Conservation (phyloP, 2,888 invertebrate genomes). For the Liodrosophila aerea region DNA sequence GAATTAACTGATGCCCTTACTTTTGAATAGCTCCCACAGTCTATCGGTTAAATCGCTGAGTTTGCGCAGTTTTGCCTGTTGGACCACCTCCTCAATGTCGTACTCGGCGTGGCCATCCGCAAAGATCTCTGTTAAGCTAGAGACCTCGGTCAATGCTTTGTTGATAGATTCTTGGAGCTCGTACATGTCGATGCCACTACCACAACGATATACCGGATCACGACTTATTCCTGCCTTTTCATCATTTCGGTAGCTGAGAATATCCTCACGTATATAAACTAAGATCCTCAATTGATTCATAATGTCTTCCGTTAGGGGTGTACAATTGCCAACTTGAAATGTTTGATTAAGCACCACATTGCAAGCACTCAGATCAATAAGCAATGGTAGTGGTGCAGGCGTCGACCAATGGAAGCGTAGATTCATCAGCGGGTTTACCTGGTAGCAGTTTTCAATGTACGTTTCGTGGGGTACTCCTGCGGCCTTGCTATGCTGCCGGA, state of each 20-base stretch:
- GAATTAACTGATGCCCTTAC: conserved; percentile 45
- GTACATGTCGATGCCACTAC: conserved; percentile 76
- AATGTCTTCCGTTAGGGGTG: conserved; percentile 72
- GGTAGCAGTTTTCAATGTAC: conserved; percentile 75
- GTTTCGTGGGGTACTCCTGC: conserved; percentile 52
- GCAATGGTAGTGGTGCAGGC: conserved; percentile 50
- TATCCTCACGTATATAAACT: conserved; percentile 79
- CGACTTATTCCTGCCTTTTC: conserved; percentile 38
- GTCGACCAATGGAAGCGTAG: conserved; percentile 77
- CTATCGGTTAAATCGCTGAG: conserved; percentile 80
- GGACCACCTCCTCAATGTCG: conserved; percentile 80
- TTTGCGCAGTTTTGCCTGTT: conserved; percentile 68
- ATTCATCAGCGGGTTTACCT: conserved; percentile 71
- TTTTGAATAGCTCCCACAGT: conserved; percentile 80
- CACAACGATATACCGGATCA: conserved; percentile 78
- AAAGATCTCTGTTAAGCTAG: conserved; percentile 63
- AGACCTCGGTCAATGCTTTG: conserved; percentile 78
- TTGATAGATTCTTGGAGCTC: conserved; percentile 75
- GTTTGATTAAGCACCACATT: conserved; percentile 77
- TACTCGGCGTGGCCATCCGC: conserved; percentile 51
- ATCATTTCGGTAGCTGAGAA: conserved; percentile 71
- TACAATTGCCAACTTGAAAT: conserved; percentile 69
- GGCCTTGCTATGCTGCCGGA: conserved; percentile 65
- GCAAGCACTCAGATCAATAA: conserved; percentile 75
- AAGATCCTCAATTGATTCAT: conserved; percentile 79